These are phyloP conservation scores for Vanessa tameamea DNA, from an alignment of 1,140 invertebrate species.

Conservation along the genomic window DNA sequence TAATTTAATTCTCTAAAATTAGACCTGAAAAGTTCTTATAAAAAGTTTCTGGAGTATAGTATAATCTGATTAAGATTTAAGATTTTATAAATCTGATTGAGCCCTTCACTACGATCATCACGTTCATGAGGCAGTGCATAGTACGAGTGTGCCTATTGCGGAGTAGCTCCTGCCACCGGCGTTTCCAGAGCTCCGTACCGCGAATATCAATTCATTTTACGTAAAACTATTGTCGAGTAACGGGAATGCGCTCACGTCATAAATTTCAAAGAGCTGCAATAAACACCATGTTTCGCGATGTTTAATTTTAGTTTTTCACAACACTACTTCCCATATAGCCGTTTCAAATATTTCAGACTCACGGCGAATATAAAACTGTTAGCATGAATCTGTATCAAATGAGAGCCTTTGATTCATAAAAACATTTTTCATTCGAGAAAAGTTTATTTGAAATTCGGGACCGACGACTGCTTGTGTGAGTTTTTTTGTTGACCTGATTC, in stretches of 20 bases:
- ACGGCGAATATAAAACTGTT: constrained; percentile 4
- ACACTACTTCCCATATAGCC: not conserved
- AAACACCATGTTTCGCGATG: constrained; percentile 10
- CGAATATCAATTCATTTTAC: not conserved
- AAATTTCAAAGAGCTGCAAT: constrained; percentile 18
- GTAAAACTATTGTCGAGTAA: not conserved
- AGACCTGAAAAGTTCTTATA: too few relatives aligned
- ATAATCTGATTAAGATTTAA: too few relatives aligned
- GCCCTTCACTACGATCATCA: too few relatives aligned
- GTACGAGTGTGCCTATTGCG: too few relatives aligned
- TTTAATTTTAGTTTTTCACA: constrained; percentile 11
- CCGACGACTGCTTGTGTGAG: too few relatives aligned
- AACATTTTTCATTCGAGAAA: constrained; percentile 9
- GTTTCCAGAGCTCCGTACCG: not conserved
- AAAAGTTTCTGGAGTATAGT: too few relatives aligned
- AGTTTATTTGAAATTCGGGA: not conserved
- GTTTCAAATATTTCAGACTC: constrained; percentile 9
- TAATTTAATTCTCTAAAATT: too few relatives aligned
- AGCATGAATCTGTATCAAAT: constrained; percentile 4
- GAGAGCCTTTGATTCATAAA: constrained; percentile 11
- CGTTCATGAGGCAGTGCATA: too few relatives aligned
- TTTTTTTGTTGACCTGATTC: not conserved
- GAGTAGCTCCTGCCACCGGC: too few relatives aligned
- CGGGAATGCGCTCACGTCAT: constrained; percentile 4
- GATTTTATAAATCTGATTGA: too few relatives aligned